Base-by-base conservation (phyloP, 2,888 invertebrate species). In the Exocentrus adspersus region DNA sequence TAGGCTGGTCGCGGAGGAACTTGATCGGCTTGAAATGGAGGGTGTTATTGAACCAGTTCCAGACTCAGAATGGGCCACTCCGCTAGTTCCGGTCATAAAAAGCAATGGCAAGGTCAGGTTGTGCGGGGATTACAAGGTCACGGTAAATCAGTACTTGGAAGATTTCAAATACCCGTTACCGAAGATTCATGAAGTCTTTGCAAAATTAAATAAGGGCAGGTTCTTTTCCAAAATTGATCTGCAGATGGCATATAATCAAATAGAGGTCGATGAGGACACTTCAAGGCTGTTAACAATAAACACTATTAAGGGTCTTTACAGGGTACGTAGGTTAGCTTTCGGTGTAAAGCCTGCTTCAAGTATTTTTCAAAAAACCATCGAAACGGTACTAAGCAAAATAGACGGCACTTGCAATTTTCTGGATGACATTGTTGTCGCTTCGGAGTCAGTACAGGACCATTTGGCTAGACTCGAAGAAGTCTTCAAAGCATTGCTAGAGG, bases 291-390 rank as follows among this genome's bases (percentile, higher is more conserved):
- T 0, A 79, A 79, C 37, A 73, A 74, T 28, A 80, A 81, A 0
- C 56, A 48, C 41, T 9, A 20, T 43, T 3, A 45, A 28, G 16
- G 48, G 28, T 4, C 46, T 81, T 2, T 82, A 71, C 61, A 65
- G 67, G 24, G 76, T 77, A 41, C 76, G 77, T 24, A 69, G 80
- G 17, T 60, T 81, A 19, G 75, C 78, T 2, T 80, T 75, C 71
- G 82, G 81, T 6, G 75, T 80, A 10, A 74, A 75, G 1, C 2
- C 71, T 72, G 79, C 80, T 16, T 76, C 78, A 6, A 76, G 76
- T 9, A 77, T 79, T 50, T 80, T 81, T 67, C 80, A 81, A 57
- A 60, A 69, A 45, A 69, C 71, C n/a, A 69, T 81, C 37, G 81
- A 82, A 64, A 62, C 72, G 24, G 61, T 79, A 28, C 62, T 82